Base-by-base conservation (phyloP, 1,140 invertebrate species). In the Aphidius gifuensis region DNA sequence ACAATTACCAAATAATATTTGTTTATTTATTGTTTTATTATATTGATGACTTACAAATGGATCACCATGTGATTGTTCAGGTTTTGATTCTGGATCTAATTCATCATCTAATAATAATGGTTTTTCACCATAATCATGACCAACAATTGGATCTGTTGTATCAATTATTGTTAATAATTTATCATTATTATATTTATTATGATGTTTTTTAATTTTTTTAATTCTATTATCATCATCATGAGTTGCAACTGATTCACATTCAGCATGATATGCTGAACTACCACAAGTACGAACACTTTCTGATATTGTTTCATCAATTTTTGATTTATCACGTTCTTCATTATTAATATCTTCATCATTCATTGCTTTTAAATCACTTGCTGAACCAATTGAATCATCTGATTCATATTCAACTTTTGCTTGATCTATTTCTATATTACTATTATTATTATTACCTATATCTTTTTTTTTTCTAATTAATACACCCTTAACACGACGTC, bases 81-180 rank as follows among this genome's bases (percentile, higher is more conserved):
- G 71, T 51, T 79, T 80, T 0, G 74, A 80, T 57, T 88, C 87
- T 3, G 87, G 86, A 63, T 90, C 88, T 5, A 92, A 74, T 71
- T 92, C 90, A 74, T 93, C 90, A 67, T 94, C 91, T 40, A 91
- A 80, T 2, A 93, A 73, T 8, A 94, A 73, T 3, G 91, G 91
- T 65, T 86, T 85, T 62, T 91, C 90, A 3, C 91, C 91, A 68
- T 92, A 92, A 60, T 89, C 86, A 77, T 93, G 90, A 1, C 89
- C 90, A 2, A 91, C 85, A 54, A 91, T 67, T 1, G 78, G 77
- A 60, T 78, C 76, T 42, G 40, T 2, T 7, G 70, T 67, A 0
- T 73, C 64, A 42, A 78, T 74, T 1, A 68, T 72, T 0, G 73
- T 56, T 11, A 70, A 40, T 9, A 65, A 55, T 60, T 66, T 61